Evolutionary conservation across 53 echinoderm and acorn worm species (phyloP).

Genomic region (Hippasteria phrygiana): DNA sequence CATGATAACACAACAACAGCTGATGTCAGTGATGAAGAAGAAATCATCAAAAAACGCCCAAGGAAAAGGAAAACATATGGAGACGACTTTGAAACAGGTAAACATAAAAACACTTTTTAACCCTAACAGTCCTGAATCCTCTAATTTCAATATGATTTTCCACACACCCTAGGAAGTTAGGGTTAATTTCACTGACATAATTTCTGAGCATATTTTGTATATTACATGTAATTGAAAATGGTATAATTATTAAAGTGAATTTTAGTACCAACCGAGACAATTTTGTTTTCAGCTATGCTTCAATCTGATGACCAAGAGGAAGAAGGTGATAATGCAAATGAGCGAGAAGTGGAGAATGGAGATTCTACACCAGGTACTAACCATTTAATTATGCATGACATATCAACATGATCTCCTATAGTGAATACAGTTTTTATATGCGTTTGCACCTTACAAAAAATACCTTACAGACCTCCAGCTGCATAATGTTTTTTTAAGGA

Average conservation of each 20-base stretch:
- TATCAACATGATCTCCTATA: not conserved
- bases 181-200: not conserved
- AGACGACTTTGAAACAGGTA: slow-evolving; percentile 29
- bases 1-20: slow-evolving; percentile 11
- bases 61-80: slow-evolving; percentile 14
- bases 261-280: too few species aligned
- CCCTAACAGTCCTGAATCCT: too few species aligned
- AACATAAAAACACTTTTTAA: not conserved
- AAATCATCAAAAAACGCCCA: not conserved
- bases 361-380: not conserved
- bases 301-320: not conserved
- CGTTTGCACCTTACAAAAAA: too few species aligned
- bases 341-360: not conserved
- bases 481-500: too few species aligned
- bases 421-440: too few species aligned
- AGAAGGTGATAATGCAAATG: not conserved
- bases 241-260: too few species aligned
- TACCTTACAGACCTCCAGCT: too few species aligned
- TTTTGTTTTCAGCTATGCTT: not conserved
- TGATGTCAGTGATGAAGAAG: slow-evolving; percentile 9
- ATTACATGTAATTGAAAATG: too few species aligned
- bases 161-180: too few species aligned
- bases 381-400: not conserved
- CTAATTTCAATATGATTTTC: too few species aligned
- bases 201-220: not conserved